Evolutionary conservation across 30 jellyfish, hydroid and myxozoan genomes (phyloP).

Genomic region (Calvadosia cruxmelitensis): DNA sequence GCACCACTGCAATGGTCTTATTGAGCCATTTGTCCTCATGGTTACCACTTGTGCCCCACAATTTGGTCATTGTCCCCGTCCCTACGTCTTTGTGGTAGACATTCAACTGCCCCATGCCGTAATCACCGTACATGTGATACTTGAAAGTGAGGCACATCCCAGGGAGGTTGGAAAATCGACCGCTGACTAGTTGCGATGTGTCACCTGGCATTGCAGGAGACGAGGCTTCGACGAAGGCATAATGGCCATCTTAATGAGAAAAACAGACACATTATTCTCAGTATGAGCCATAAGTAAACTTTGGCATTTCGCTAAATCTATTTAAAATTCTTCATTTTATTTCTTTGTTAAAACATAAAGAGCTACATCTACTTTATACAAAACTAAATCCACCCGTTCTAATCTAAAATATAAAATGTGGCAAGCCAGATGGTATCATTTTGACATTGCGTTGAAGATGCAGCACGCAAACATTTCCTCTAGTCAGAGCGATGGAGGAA

Average conservation of each 20-base stretch:
- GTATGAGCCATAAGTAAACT: no score
- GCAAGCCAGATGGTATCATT: not conserved
- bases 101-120: not conserved
- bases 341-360: not conserved
- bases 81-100: not conserved
- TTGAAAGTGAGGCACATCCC: constrained; percentile 41
- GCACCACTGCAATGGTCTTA: not conserved
- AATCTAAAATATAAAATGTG: not conserved
- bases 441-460: no score
- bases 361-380: not conserved
- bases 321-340: not conserved
- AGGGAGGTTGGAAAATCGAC: constrained; percentile 2
- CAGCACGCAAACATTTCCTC: no score
- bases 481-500: no score
- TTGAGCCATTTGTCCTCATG: not conserved
- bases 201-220: constrained; percentile 52
- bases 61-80: not conserved
- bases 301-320: not conserved
- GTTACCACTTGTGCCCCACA: not conserved
- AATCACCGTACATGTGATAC: constrained; percentile 63
- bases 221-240: constrained; percentile 56
- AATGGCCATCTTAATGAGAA: constrained; percentile 28
- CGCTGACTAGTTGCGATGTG: constrained; percentile 47
- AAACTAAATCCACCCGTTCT: not conserved
- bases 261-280: not conserved